Conservation (phyloP, 2,113 vertebrate genomes). For the Columbina picui region DNA sequence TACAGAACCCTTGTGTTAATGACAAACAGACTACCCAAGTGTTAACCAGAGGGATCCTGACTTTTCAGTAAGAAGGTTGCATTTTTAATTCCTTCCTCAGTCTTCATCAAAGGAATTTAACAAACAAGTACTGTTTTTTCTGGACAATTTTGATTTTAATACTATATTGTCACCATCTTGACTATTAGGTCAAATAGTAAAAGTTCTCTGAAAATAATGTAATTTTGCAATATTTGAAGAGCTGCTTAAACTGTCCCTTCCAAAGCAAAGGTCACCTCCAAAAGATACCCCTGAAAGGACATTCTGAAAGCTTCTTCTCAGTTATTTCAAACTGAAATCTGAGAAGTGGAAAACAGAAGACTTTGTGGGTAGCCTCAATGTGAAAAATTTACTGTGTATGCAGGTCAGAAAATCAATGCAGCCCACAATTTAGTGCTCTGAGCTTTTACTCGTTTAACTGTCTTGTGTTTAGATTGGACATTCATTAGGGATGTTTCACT, state of each 20-base stretch:
- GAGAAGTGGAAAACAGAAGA: slow-evolving; percentile 25
- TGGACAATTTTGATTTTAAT: neutral
- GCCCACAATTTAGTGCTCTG: slow-evolving; percentile 34
- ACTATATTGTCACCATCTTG: neutral
- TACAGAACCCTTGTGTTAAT: neutral
- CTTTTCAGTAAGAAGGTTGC: neutral
- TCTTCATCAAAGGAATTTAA: neutral
- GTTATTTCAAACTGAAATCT: slow-evolving; percentile 32
- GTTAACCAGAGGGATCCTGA: neutral
- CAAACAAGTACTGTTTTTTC: neutral
- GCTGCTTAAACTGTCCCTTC: slow-evolving; percentile 8
- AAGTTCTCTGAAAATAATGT: neutral
- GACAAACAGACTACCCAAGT: neutral
- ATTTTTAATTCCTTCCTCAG: neutral
- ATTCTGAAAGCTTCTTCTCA: slow-evolving; percentile 45
- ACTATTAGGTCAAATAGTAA: neutral
- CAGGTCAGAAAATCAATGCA: slow-evolving; percentile 56
- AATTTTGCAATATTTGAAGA: neutral
- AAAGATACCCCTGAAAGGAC: neutral
- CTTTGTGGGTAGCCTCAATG: slow-evolving; percentile 6
- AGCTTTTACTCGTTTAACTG: slow-evolving; percentile 43
- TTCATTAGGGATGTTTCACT: neutral
- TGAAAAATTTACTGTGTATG: slow-evolving; percentile 33
- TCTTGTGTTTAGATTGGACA: slow-evolving; percentile 10
- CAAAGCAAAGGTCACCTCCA: slow-evolving; percentile 62